A percentile compares a stretch with the other conserved stretches of the same genome.
These are phyloP conservation scores for Coboldia fuscipes DNA, from an alignment of 1,140 invertebrate genomes.

Conservation along the genomic window DNA sequence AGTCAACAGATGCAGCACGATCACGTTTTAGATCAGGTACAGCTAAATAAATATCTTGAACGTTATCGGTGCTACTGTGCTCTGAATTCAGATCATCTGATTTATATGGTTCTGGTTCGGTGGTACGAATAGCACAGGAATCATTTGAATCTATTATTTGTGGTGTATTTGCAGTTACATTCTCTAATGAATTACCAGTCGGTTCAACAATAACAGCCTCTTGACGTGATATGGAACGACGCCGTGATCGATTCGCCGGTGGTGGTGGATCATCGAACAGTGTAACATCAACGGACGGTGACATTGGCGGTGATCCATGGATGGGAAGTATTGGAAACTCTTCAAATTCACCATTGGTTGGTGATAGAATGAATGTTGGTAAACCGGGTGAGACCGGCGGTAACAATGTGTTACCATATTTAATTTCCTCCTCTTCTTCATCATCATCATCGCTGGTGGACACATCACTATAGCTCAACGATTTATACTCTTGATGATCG, in stretches of 20 bases:
- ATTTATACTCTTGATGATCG: conserved; percentile 20
- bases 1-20: conserved; percentile 64
- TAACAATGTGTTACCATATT: conserved; percentile 15
- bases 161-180: conserved; percentile 31
- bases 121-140: conserved; percentile 21
- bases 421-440: conserved; percentile 23
- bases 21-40: conserved; percentile 64
- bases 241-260: conserved; percentile 25
- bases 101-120: conserved; percentile 13
- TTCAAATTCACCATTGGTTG: conserved; percentile 21
- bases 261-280: conserved; percentile 12
- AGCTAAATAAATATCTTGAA: conserved; percentile 53
- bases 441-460: conserved; percentile 29
- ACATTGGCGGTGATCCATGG: conserved; percentile 24
- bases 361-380: conserved; percentile 48
- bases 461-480: conserved; percentile 19
- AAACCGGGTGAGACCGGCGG: conserved; percentile 21
- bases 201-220: conserved; percentile 56
- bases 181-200: conserved; percentile 38
- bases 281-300: conserved; percentile 19
- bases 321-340: conserved; percentile 19
- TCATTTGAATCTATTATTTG: conserved; percentile 20
- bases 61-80: conserved; percentile 16
- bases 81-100: conserved; percentile 7
- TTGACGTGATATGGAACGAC: conserved; percentile 48